These are phyloP conservation scores for Platichthys stellatus DNA, from an alignment of 2,113 vertebrate genomes.

Conservation along the genomic window DNA sequence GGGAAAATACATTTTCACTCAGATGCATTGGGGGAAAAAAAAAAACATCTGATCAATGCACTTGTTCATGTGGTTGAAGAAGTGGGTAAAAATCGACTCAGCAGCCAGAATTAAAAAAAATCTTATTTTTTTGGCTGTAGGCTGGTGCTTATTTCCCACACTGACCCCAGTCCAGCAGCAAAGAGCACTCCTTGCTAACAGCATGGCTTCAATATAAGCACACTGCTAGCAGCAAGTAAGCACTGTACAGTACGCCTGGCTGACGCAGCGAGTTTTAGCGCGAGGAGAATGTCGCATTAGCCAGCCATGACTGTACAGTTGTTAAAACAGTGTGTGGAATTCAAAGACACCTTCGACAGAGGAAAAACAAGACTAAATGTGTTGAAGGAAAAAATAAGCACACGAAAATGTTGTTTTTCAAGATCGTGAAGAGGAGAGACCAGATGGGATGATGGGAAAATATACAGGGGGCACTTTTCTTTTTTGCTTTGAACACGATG, in stretches of 20 bases:
- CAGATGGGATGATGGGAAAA: constrained; percentile 24
- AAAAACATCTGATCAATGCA: constrained; percentile 32
- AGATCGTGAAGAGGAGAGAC: constrained; percentile 13
- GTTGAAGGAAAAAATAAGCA: constrained; percentile 59
- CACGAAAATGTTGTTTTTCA: constrained; percentile 29
- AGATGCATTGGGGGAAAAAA: constrained; percentile 7
- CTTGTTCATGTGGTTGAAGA: constrained; percentile 22
- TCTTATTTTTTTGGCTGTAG: constrained; percentile 25
- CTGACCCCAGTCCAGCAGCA: constrained; percentile 39
- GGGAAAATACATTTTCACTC: constrained; percentile 25
- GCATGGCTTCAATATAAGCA: constrained; percentile 68
- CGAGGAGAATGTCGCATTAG: constrained; percentile 36
- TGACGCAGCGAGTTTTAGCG: constrained; percentile 29
- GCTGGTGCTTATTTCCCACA: constrained; percentile 42
- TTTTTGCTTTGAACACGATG: constrained; percentile 50
- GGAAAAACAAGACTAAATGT: constrained; percentile 15
- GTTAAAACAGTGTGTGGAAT: not conserved
- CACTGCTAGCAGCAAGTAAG: constrained; percentile 47
- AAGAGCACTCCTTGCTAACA: constrained; percentile 55
- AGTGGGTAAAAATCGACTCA: constrained; percentile 25
- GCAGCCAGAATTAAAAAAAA: constrained; percentile 17
- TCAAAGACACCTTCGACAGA: constrained; percentile 38
- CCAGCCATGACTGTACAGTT: constrained; percentile 55
- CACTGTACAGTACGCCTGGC: constrained; percentile 63
- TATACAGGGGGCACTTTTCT: constrained; percentile 45